These are phyloP conservation scores for Phenganax subtilis DNA, from an alignment of 92 coral and sea anemone genomes.

Conservation along the genomic window DNA sequence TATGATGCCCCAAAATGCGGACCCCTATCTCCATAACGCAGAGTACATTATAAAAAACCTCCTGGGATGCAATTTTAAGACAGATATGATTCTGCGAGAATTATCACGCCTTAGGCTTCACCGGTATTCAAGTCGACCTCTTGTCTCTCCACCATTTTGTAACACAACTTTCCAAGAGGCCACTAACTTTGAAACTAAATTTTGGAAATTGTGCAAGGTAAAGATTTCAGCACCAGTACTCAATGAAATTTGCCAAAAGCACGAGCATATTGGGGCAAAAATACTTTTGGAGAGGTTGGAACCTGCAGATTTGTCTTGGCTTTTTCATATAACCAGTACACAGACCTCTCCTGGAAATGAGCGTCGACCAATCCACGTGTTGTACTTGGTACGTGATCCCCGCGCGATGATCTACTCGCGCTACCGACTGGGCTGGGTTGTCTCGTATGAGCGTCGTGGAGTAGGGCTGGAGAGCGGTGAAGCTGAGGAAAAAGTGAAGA, in stretches of 20 bases:
- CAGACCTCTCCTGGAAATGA: background rate
- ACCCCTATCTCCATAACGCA: background rate
- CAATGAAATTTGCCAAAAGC: slow-evolving; percentile 53
- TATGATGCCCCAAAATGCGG: slow-evolving; percentile 49
- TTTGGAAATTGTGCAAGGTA: slow-evolving; percentile 38
- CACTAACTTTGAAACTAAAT: slow-evolving; percentile 21
- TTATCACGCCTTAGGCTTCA: slow-evolving; percentile 51
- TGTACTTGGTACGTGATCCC: slow-evolving; percentile 86
- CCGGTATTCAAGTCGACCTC: slow-evolving; percentile 65
- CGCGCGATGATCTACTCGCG: slow-evolving; percentile 71
- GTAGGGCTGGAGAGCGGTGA: slow-evolving; percentile 18
- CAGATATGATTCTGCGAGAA: slow-evolving; percentile 53
- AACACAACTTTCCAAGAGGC: slow-evolving; percentile 26
- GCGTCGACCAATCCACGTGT: slow-evolving; percentile 45
- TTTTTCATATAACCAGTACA: background rate
- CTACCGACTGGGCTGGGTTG: slow-evolving; percentile 64
- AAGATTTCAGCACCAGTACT: slow-evolving; percentile 48
- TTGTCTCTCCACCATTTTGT: slow-evolving; percentile 64
- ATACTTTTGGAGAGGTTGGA: slow-evolving; percentile 60
- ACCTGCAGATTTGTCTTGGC: slow-evolving; percentile 37
- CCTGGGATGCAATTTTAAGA: slow-evolving; percentile 56
- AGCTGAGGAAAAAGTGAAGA: background rate
- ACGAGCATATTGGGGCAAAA: slow-evolving; percentile 53
- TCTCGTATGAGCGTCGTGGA: background rate
- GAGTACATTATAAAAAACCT: slow-evolving; percentile 54